Evolutionary conservation across 2,888 invertebrate genomes (phyloP), one percentile per base, ranked within the genome.

Genomic region (Nasonovia ribisnigri): DNA sequence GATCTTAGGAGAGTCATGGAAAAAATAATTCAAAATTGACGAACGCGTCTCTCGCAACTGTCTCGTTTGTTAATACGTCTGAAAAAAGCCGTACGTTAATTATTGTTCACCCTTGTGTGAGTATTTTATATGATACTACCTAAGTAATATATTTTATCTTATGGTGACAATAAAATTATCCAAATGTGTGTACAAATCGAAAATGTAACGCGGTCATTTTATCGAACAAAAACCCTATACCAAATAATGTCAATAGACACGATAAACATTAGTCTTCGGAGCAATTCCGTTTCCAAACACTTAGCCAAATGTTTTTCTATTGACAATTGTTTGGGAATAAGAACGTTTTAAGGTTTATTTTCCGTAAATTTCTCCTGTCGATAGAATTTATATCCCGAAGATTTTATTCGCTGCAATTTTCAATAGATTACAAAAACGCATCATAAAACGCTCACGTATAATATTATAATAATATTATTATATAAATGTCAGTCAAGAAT

Each of bases 271-370:
- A 89, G 89, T 89, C 43, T 90, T 57, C 51, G 51, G 16, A 84
- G 43, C 43, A 57, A 84, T 91, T 91, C 57, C 57, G n/a, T 91
- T 43, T 91, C 57, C 46, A 86, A 91, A 91, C 91, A 86, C 86
- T 91, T 86, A 57, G 86, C 46, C 46, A 36, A 91, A 91, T 57
- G 57, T 46, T 86, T 91, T 86, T 42, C 91, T 86, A 86, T 86
- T 57, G 86, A 57, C 24, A n/a, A 91, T 91, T 86, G 77, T 36
- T 57, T 36, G 57, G 13, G 46, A 36, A 29, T 16, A 84, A 5
- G 29, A 3, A 26, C 86, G 57, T 86, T 86, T 57, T 46, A 91
- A 54, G 43, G 54, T 84, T 84, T 91, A 91, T 91, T 91, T 57
- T 84, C 57, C 13, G 36, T 46, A 46, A 54, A 60, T 57, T 42